Evolutionary conservation across 1,140 invertebrate genomes (phyloP).

Genomic region (Drosophila nigromelanica): DNA sequence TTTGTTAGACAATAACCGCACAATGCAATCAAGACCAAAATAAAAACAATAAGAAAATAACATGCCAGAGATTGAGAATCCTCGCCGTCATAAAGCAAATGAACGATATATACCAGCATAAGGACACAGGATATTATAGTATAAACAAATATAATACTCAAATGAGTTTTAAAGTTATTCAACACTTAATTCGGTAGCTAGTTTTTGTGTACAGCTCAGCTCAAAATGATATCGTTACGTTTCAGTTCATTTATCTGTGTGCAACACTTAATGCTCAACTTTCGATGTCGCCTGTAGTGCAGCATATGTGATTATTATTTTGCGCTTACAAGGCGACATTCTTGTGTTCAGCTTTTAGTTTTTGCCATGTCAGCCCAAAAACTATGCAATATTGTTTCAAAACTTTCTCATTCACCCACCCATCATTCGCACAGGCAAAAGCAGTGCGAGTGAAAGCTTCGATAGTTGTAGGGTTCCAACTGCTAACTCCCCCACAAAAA

Average conservation of each 20-base stretch:
- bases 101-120: no score
- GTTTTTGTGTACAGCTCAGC: background rate
- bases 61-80: no score
- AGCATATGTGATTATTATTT: conserved; percentile 40
- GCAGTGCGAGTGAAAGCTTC: conserved; percentile 39
- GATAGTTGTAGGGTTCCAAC: conserved; percentile 16
- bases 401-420: conserved; percentile 18
- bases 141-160: background rate
- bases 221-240: background rate
- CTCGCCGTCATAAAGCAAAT: no score
- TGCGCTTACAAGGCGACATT: conserved; percentile 21
- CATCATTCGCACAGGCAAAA: conserved; percentile 5
- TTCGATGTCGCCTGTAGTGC: conserved; percentile 1
- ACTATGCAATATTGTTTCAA: conserved; percentile 45
- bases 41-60: no score
- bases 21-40: no score
- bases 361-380: conserved; percentile 36
- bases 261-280: conserved; percentile 9
- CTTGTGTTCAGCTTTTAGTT: conserved; percentile 19
- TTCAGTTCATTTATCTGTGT: background rate
- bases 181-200: background rate
- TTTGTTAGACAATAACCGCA: background rate
- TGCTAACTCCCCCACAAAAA: background rate
- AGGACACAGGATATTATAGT: no score
- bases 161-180: background rate